Conservation (phyloP, 2,888 invertebrate genomes). For the Dicyrtoma fusca region DNA sequence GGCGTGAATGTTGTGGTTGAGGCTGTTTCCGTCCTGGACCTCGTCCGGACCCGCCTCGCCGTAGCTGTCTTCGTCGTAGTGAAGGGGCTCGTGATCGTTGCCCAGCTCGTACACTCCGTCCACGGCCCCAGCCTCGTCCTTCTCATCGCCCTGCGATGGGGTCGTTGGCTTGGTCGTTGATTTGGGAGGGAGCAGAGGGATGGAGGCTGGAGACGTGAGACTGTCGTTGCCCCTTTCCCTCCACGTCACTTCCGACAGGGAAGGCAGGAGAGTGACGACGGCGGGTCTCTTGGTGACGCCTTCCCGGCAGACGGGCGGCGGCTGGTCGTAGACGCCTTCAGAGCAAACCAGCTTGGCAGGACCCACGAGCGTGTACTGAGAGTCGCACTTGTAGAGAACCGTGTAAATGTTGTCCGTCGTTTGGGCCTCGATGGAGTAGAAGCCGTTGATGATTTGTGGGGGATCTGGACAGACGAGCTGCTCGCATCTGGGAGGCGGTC, state of each 20-base stretch:
- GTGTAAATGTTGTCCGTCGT: slow-evolving; percentile 62
- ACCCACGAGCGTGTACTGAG: slow-evolving; percentile 72
- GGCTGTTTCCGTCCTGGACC: neutral
- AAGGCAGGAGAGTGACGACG: neutral
- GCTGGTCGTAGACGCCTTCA: slow-evolving; percentile 78
- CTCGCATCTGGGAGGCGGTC: slow-evolving; percentile 87
- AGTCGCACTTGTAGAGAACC: slow-evolving; percentile 75
- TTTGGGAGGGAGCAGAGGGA: neutral
- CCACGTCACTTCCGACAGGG: no score
- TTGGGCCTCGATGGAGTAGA: slow-evolving; percentile 56
- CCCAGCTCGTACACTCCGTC: neutral
- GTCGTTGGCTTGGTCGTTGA: neutral
- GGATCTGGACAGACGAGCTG: slow-evolving; percentile 75
- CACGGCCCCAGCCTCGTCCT: neutral
- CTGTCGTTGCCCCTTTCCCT: no score
- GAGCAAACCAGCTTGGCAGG: slow-evolving; percentile 71
- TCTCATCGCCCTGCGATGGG: neutral
- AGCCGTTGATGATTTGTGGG: slow-evolving; percentile 68
- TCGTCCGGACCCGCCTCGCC: neutral
- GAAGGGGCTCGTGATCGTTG: neutral
- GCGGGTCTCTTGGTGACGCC: slow-evolving; percentile 10
- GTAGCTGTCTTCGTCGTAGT: slow-evolving; percentile 20
- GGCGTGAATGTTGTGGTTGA: slow-evolving; percentile 4
- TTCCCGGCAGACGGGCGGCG: slow-evolving; percentile 71
- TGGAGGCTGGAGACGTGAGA: neutral